Evolutionary conservation across 2,113 vertebrate species (phyloP).

Genomic region (Puffinus mauretanicus): DNA sequence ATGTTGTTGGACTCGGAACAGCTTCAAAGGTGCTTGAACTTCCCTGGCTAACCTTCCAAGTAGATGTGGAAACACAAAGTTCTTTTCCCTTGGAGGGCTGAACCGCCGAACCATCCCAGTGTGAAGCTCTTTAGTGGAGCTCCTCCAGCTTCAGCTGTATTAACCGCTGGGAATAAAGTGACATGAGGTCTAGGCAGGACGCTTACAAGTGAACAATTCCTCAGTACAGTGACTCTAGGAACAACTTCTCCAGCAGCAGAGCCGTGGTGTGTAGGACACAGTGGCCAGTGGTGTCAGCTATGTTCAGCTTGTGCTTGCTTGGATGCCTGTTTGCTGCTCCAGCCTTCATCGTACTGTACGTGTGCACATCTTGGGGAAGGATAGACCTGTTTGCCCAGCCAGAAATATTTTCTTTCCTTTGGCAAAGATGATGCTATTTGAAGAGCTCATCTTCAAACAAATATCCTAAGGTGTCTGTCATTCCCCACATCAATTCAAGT

Average conservation of each 20-base stretch:
- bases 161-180: neutral
- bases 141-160: neutral
- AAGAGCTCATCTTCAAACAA: neutral
- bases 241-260: rapidly evolving
- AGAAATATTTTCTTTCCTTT: neutral
- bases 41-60: neutral
- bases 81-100: neutral
- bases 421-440: neutral
- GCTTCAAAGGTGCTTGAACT: neutral
- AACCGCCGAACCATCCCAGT: neutral
- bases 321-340: neutral
- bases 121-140: neutral
- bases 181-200: neutral
- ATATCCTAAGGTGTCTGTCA: neutral
- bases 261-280: too few relatives aligned
- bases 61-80: neutral
- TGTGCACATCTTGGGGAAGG: rapidly evolving
- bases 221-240: rapidly evolving
- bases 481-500: neutral
- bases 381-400: neutral
- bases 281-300: neutral
- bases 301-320: neutral
- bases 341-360: rapidly evolving
- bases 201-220: rapidly evolving
- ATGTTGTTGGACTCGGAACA: neutral